Evolutionary conservation across 2,797 vertebrate species (phyloP).

Genomic region (Pseudomugil gertrudae): DNA sequence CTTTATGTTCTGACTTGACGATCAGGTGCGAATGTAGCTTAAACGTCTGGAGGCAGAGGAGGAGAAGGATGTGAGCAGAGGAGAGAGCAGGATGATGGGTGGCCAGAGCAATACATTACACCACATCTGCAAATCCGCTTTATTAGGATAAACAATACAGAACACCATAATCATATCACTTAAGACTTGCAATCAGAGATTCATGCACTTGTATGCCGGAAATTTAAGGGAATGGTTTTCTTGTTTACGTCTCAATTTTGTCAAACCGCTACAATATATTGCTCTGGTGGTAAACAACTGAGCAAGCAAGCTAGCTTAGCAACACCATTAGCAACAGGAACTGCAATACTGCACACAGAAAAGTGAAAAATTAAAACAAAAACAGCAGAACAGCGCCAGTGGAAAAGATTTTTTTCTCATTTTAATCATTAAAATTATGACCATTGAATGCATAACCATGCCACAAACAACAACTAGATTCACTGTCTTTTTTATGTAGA

Average conservation of each 20-base stretch:
- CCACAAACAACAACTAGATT: slow-evolving; percentile 93
- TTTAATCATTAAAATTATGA: slow-evolving; percentile 87
- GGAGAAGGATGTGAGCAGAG: slow-evolving; percentile 47
- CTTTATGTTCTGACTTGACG: too few relatives aligned
- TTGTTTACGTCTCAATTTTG: slow-evolving; percentile 34
- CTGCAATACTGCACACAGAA: slow-evolving; percentile 89
- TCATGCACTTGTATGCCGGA: slow-evolving; percentile 67
- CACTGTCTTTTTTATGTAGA: slow-evolving; percentile 85
- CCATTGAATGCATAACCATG: slow-evolving; percentile 98
- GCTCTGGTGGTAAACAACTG: slow-evolving; percentile 75
- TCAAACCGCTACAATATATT: slow-evolving; percentile 69
- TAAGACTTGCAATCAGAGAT: slow-evolving; percentile 63
- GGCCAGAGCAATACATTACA: slow-evolving; percentile 74
- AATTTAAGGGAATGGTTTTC: slow-evolving; percentile 30
- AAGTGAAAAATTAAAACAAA: slow-evolving; percentile 69
- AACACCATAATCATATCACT: slow-evolving; percentile 66
- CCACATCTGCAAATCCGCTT: slow-evolving; percentile 62
- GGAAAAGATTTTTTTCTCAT: slow-evolving; percentile 77
- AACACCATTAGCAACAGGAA: slow-evolving; percentile 90
- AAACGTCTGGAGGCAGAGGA: slow-evolving; percentile 4
- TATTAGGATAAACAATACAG: slow-evolving; percentile 61
- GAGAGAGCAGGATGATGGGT: slow-evolving; percentile 32
- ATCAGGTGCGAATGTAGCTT: background rate
- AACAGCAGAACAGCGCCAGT: slow-evolving; percentile 88
- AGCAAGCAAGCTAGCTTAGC: slow-evolving; percentile 85